Conservation (phyloP, 2,888 invertebrate genomes). For the Gerris lacustris region DNA sequence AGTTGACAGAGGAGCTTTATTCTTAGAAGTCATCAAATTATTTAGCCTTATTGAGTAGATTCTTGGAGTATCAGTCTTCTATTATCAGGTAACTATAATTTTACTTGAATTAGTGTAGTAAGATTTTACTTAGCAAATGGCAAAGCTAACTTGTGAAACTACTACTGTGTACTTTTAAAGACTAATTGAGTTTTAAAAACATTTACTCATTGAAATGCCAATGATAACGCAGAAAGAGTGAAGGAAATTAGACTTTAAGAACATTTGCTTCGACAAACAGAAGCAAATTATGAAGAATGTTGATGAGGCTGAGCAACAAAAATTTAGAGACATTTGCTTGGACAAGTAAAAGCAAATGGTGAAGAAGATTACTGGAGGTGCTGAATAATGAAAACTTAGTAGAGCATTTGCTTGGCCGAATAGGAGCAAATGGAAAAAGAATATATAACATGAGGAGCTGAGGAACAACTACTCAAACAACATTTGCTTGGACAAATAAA, state of each 20-base stretch:
- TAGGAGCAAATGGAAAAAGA: background rate
- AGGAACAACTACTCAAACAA: background rate
- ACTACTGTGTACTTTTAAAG: too few relatives aligned
- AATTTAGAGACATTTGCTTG: background rate
- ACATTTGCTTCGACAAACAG: background rate
- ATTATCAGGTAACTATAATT: background rate
- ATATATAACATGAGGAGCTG: background rate
- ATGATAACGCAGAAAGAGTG: too few relatives aligned
- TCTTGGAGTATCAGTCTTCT: too few relatives aligned
- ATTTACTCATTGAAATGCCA: too few relatives aligned
- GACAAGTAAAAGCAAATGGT: background rate
- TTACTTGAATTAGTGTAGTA: background rate
- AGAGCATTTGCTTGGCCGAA: background rate
- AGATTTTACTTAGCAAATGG: background rate
- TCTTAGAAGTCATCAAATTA: too few relatives aligned
- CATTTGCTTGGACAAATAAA: background rate
- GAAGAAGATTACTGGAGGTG: too few relatives aligned
- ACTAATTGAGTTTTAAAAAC: too few relatives aligned
- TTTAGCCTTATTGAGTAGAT: too few relatives aligned
- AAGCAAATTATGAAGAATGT: background rate
- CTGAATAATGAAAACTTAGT: background rate
- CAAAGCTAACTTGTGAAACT: background rate
- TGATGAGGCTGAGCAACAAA: background rate
- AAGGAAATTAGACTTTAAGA: background rate
- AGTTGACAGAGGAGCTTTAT: too few relatives aligned